A percentile compares a stretch with the other conserved stretches of the same genome.
phyloP scores from a whole-genome alignment of 2,797 vertebrate genomes.

The Clarias laeviceps region DNA sequence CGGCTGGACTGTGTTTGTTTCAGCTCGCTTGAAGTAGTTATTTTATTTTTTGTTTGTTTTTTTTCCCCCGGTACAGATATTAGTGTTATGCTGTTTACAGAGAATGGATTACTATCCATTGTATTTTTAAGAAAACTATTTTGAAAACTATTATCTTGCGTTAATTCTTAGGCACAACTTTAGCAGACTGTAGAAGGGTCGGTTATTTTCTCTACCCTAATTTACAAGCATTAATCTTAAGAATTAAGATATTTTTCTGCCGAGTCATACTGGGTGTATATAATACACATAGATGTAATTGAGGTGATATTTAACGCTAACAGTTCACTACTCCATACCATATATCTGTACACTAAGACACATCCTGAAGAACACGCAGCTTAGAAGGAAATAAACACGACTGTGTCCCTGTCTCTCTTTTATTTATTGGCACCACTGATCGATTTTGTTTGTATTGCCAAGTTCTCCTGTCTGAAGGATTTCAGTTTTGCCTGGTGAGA shows the following conservation, averaged over 20 bases:
- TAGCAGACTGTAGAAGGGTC: background rate
- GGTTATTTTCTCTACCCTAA: constrained; percentile 6
- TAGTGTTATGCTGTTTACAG: constrained; percentile 50
- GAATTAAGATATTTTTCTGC: constrained; percentile 31
- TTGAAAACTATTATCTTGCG: constrained; percentile 13
- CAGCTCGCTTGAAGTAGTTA: constrained; percentile 2
- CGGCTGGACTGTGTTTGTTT: constrained; percentile 16
- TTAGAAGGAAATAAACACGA: background rate
- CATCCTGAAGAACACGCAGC: constrained; percentile 2
- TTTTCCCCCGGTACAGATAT: constrained; percentile 32
- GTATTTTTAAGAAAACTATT: constrained; percentile 68
- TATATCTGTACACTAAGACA: constrained; percentile 4
- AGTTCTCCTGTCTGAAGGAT: constrained; percentile 50
- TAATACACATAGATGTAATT: background rate
- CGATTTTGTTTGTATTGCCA: background rate
- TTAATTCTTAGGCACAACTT: background rate
- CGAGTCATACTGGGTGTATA: background rate
- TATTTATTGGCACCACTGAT: constrained; percentile 38
- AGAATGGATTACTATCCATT: constrained; percentile 33
- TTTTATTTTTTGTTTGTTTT: background rate
- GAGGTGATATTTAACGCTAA: constrained; percentile 3
- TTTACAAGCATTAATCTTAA: constrained; percentile 7
- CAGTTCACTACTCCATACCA: constrained; percentile 33
- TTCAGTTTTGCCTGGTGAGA: constrained; percentile 42
- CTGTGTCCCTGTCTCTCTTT: constrained; percentile 24